These are phyloP conservation scores for Tribolium freemani DNA, from an alignment of 2,888 invertebrate species.

Conservation along the genomic window DNA sequence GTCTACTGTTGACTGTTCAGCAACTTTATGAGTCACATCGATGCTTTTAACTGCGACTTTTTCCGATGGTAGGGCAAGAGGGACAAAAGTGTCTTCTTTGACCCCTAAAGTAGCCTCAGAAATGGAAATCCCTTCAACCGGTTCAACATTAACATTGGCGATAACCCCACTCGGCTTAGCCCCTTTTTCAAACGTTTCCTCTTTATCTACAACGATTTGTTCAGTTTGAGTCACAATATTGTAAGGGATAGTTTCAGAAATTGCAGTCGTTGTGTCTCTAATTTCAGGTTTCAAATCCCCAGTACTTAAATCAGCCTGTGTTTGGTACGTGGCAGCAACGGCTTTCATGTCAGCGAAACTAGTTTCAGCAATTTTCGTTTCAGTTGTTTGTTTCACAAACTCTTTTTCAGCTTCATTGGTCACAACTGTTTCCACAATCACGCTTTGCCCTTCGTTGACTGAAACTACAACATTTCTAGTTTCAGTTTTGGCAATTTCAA, in stretches of 20 bases:
- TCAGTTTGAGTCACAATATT: conserved; percentile 63
- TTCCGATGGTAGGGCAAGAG: conserved; percentile 60
- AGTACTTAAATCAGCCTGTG: conserved; percentile 46
- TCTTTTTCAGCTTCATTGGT: conserved; percentile 69
- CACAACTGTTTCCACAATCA: conserved; percentile 68
- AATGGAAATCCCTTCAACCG: conserved; percentile 64
- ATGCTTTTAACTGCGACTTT: conserved; percentile 59
- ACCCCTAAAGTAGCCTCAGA: conserved; percentile 67
- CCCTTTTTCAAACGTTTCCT: conserved; percentile 61
- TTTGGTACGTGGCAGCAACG: conserved; percentile 60
- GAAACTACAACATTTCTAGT: conserved; percentile 65
- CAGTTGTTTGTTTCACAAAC: conserved; percentile 62
- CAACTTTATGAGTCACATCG: conserved; percentile 64
- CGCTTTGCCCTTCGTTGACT: conserved; percentile 66
- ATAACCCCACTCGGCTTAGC: conserved; percentile 64
- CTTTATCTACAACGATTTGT: conserved; percentile 66
- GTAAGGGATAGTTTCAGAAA: conserved; percentile 61
- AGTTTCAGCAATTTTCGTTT: conserved; percentile 58
- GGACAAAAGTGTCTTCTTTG: conserved; percentile 65
- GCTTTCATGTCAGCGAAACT: conserved; percentile 64
- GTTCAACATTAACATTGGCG: conserved; percentile 67
- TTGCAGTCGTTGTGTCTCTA: conserved; percentile 52
- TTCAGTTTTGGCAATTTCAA: conserved; percentile 62
- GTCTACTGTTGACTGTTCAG: conserved; percentile 61
- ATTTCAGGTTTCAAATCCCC: conserved; percentile 48